Conservation (phyloP, 2,797 vertebrate genomes). For the Sylvia borin region DNA sequence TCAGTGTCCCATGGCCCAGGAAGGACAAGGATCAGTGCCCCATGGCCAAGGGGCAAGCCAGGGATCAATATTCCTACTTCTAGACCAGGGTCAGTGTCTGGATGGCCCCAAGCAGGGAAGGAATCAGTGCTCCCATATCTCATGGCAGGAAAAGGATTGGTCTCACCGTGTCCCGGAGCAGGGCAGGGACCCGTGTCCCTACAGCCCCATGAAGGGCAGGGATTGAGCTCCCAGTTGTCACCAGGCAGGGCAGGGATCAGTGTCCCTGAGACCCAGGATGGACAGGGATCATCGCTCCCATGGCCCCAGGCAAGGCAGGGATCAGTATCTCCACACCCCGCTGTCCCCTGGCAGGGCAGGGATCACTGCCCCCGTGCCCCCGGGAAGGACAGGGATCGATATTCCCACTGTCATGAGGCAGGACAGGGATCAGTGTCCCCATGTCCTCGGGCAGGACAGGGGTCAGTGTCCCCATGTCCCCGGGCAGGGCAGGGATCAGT, state of each 20-base stretch:
- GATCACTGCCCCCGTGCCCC: too few relatives aligned
- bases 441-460: neutral
- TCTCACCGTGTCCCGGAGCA: neutral
- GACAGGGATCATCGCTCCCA: too few relatives aligned
- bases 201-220: neutral
- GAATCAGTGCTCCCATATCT: neutral
- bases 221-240: neutral
- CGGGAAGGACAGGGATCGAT: neutral
- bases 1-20: accelerated
- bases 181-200: neutral
- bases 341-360: neutral
- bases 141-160: accelerated
- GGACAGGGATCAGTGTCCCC: neutral
- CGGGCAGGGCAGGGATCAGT: neutral
- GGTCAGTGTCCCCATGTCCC: neutral
- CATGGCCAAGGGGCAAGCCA: too few relatives aligned
- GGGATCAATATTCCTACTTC: too few relatives aligned
- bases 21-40: accelerated
- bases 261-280: too few relatives aligned
- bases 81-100: neutral
- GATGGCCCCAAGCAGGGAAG: neutral
- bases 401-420: too few relatives aligned
- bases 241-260: neutral
- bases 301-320: too few relatives aligned
- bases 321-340: too few relatives aligned